Evolutionary conservation across 2,888 invertebrate genomes (phyloP), one percentile per base, ranked within the genome.

Genomic region (Cryptophagus acutangulus): DNA sequence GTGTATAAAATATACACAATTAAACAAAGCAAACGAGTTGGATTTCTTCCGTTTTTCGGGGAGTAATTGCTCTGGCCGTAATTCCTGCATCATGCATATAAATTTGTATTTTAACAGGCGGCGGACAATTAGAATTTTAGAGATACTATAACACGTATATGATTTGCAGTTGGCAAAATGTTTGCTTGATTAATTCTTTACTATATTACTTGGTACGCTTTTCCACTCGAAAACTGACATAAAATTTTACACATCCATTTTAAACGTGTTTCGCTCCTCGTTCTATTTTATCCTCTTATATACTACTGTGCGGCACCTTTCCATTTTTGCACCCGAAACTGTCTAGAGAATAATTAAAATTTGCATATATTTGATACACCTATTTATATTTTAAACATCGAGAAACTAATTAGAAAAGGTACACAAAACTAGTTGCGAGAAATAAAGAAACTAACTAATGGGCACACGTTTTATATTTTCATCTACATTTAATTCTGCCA

Each of bases 151-250:
- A 26, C 40, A 37, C 43, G 40, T 40, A 45, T 46, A 46, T 36
- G 48, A 48, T 51, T 48, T 49, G 28, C n/a, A n/a, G 9, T 13
- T n/a, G 26, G 26, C 26, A 26, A 26, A 26, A n/a, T 26, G 26
- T 26, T 4, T 15, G 12, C 53, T 54, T 58, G 58, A 58, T 61
- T 61, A 61, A 61, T 60, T 61, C 61, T 58, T 61, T 58, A 58
- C 55, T 53, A 51, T n/a, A n/a, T n/a, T n/a, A n/a, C n/a, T n/a
- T n/a, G n/a, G n/a, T n/a, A n/a, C n/a, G 51, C 54, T 44, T 54
- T 57, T 50, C 58, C 43, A 51, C 50, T 15, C n/a, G n/a, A 45
- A 48, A 47, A 38, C 45, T 38, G 47, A 40, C 48, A 52, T 57
- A 51, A 57, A 60, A 58, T 54, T 57, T 56, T 55, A 57, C 51